Evolutionary conservation across 2,797 vertebrate genomes (phyloP).

Genomic region (Myotis planiceps): DNA sequence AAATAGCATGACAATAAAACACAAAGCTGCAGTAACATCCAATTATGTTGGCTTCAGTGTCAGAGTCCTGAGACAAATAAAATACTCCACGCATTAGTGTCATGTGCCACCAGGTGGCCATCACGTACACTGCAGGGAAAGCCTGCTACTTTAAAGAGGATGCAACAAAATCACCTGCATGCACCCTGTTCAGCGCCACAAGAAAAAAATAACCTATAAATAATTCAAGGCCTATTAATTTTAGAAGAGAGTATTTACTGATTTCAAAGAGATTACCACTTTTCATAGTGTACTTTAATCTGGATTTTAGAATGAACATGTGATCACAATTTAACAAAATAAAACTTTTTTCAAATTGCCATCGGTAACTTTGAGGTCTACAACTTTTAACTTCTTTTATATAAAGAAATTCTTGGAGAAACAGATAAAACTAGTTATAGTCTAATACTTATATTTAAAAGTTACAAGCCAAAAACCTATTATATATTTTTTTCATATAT

Average conservation of each 20-base stretch:
- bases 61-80: conserved; percentile 27
- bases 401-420: neutral
- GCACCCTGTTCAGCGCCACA: neutral
- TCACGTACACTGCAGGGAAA: conserved; percentile 52
- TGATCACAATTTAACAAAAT: conserved; percentile 17
- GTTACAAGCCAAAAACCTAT: neutral
- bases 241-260: neutral
- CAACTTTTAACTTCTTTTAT: neutral
- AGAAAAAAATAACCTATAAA: neutral
- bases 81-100: conserved; percentile 59
- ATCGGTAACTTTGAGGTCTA: neutral
- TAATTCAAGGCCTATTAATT: neutral
- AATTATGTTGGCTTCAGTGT: neutral
- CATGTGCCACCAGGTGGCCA: conserved; percentile 84
- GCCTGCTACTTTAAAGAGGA: neutral
- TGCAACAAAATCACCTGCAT: neutral
- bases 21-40: neutral
- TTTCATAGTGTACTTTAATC: neutral
- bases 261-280: neutral
- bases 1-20: neutral
- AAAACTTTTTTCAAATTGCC: neutral
- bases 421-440: neutral
- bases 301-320: neutral
- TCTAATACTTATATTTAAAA: neutral
- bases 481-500: neutral